Conservation (phyloP, 2,113 vertebrate genomes). For the Cryptomyrus ogoouensis region DNA sequence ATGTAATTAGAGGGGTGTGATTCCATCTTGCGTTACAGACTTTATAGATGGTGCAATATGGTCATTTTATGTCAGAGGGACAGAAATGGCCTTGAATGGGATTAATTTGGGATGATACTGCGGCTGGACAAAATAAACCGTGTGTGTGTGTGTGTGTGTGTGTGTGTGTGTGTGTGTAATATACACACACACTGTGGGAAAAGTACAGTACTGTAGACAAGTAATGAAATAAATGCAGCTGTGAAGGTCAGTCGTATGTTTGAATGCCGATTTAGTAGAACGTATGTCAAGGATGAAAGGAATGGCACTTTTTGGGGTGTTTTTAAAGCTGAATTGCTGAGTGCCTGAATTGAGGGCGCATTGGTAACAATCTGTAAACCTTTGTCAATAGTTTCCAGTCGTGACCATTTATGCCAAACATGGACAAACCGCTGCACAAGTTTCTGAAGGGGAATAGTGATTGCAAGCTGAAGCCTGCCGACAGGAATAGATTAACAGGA, state of each 20-base stretch:
- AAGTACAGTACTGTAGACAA: neutral
- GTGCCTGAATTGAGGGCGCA: neutral
- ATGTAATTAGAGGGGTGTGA: slow-evolving; percentile 17
- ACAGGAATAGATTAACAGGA: neutral
- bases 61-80: neutral
- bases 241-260: neutral
- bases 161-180: too few relatives aligned
- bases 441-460: neutral
- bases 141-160: too few relatives aligned
- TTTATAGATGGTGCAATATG: neutral
- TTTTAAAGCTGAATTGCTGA: neutral
- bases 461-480: neutral
- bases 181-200: neutral
- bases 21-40: slow-evolving; percentile 5
- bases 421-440: neutral
- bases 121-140: neutral
- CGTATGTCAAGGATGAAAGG: neutral
- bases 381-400: neutral
- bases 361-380: neutral
- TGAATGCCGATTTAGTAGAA: neutral
- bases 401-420: neutral
- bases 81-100: neutral
- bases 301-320: neutral
- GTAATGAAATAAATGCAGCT: neutral
- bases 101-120: neutral